Conservation (phyloP, 1,140 invertebrate species). For the Drusus annulatus region DNA sequence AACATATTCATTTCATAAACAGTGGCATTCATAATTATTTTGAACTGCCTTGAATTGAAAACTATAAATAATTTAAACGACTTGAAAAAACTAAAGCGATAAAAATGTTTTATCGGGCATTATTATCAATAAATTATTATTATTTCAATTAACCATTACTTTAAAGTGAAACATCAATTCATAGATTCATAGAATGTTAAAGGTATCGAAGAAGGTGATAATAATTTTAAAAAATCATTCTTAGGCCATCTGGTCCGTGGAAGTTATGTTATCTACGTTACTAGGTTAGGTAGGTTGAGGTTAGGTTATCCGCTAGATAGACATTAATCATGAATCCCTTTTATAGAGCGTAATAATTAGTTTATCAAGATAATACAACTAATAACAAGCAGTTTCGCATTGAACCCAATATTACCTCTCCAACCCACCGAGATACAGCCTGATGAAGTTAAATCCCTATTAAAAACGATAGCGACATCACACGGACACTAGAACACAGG, state of each 20-base stretch:
- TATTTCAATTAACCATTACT: slow-evolving; percentile 22
- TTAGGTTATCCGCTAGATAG: too few species aligned
- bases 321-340: too few species aligned
- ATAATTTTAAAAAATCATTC: slow-evolving; percentile 9
- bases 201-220: background rate
- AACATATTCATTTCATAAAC: slow-evolving; percentile 31
- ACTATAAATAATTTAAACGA: slow-evolving; percentile 18
- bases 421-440: too few species aligned
- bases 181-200: background rate
- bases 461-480: slow-evolving; percentile 4
- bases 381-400: too few species aligned
- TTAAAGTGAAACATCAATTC: background rate
- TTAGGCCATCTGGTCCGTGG: background rate
- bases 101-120: background rate
- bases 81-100: background rate
- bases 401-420: too few species aligned
- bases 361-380: too few species aligned
- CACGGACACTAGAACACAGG: background rate
- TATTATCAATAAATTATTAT: background rate
- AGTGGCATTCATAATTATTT: background rate
- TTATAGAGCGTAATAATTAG: too few species aligned
- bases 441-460: background rate
- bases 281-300: too few species aligned
- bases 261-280: too few species aligned
- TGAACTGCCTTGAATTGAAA: background rate